Evolutionary conservation across 2,797 vertebrate species (phyloP), one percentile per base, ranked within the genome.

Genomic region (Lagodon rhomboides): DNA sequence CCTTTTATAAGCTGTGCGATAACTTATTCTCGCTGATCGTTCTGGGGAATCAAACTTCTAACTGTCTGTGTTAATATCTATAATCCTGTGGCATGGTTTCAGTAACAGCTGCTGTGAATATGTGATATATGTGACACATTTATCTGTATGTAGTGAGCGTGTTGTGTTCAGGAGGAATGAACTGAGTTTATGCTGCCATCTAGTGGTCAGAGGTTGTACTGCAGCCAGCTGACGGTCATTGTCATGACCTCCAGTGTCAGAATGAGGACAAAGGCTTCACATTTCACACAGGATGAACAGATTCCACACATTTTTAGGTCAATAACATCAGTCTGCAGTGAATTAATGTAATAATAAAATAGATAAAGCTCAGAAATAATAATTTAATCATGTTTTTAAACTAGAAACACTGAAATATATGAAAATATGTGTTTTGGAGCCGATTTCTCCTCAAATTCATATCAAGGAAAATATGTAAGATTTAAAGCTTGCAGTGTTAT

Each of bases 101-200:
- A 54, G 51, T 2, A 12, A 54, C 34, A 54, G 23, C 41, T 66
- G 58, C 58, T 30, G 60, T 43, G 25, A 68, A 41, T 63, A 55
- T 20, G 1, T 3, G 44, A 38, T 38, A 4, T 50, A 38, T 51
- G 44, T 12, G 46, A 27, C 38, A 65, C 51, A 58, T 3, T 66
- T 8, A 18, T 25, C 22, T 54, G 44, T 18, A 41, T 34, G 16
- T 1, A 5, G 17, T 25, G 46, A 49, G 46, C 62, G 51, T 51
- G 51, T 34, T 69, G 51, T 13, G 17, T 47, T 51, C 6, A 8
- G 20, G 16, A 15, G 54, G 7, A 25, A 17, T 38, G 53, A 12
- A 10, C 8, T 71, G 43, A 12, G 53, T 56, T 67, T 54, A 13
- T 88, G 53, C 64, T 73, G 66, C 68, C 77, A 80, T 64, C 92